phyloP scores from a whole-genome alignment of 2,888 invertebrate genomes.

The Hesperia comma region DNA sequence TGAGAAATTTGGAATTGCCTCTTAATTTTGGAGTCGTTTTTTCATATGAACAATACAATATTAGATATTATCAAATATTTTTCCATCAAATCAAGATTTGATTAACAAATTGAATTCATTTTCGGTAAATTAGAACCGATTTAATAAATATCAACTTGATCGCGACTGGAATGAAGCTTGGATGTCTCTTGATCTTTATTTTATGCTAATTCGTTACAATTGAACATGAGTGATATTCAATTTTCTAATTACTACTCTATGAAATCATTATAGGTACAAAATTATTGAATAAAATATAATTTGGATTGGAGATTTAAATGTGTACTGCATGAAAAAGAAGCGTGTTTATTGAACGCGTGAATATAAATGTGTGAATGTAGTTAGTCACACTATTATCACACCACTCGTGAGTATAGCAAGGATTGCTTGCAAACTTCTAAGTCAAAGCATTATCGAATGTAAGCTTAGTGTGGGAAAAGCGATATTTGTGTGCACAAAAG shows the following conservation, averaged over 20 bases:
- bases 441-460: constrained; percentile 62
- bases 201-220: not conserved
- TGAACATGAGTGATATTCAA: not conserved
- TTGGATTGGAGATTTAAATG: constrained; percentile 14
- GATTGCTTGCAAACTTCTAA: constrained; percentile 40
- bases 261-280: not conserved
- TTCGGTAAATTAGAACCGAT: not conserved
- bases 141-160: not conserved
- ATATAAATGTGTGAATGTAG: constrained; percentile 52
- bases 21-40: constrained; percentile 44
- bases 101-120: not conserved
- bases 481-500: constrained; percentile 63
- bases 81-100: not conserved
- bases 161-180: not conserved
- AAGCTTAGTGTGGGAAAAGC: constrained; percentile 69
- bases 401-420: constrained; percentile 46
- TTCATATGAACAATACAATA: not conserved
- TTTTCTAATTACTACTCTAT: constrained; percentile 13
- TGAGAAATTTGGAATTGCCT: constrained; percentile 66
- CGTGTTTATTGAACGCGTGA: constrained; percentile 51
- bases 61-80: constrained; percentile 1
- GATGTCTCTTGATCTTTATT: not conserved
- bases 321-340: constrained; percentile 43
- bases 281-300: constrained; percentile 1
- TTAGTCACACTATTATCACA: constrained; percentile 54